A percentile compares a stretch with the other conserved stretches of the same genome.
These are phyloP conservation scores for Antennarius striatus DNA, from an alignment of 2,113 vertebrate genomes.

Conservation along the genomic window DNA sequence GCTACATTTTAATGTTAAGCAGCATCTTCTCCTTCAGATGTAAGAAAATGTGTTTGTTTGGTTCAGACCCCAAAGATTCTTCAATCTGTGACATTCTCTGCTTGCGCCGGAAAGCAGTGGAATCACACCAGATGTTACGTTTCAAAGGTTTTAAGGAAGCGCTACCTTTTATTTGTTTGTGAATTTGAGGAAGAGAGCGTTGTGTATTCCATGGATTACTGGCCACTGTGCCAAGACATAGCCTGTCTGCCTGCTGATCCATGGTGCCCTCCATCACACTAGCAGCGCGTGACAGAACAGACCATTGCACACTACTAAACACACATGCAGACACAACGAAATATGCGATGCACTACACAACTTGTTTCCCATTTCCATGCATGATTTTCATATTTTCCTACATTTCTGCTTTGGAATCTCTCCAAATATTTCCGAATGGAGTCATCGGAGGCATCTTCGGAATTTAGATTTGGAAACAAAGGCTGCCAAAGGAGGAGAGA, in stretches of 20 bases:
- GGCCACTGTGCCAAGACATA: slow-evolving; percentile 19
- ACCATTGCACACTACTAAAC: slow-evolving; percentile 11
- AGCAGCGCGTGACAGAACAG: slow-evolving; percentile 39
- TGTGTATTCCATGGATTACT: slow-evolving; percentile 13
- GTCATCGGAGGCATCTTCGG: slow-evolving; percentile 8
- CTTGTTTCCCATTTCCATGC: slow-evolving; percentile 9
- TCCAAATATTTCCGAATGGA: slow-evolving; percentile 5
- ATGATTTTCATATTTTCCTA: slow-evolving; percentile 15
- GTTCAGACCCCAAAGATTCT: too few species aligned
- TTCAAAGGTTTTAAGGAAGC: slow-evolving; percentile 14
- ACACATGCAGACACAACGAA: slow-evolving; percentile 14
- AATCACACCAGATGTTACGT: neutral
- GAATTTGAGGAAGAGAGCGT: neutral
- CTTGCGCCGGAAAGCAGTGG: too few species aligned
- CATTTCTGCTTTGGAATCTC: slow-evolving; percentile 16
- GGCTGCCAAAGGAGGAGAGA: neutral
- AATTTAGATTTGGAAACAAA: slow-evolving; percentile 8
- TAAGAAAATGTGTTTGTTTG: too few species aligned
- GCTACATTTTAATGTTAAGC: too few species aligned
- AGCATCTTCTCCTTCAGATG: too few species aligned
- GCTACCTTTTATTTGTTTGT: neutral
- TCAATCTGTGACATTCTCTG: too few species aligned
- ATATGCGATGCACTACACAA: slow-evolving; percentile 2
- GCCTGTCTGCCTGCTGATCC: slow-evolving; percentile 53
- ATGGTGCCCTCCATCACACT: slow-evolving; percentile 52